A percentile compares a stretch with the other conserved stretches of the same genome.
Evolutionary conservation across 2,113 vertebrate species (phyloP).

Genomic region (Passer domesticus): DNA sequence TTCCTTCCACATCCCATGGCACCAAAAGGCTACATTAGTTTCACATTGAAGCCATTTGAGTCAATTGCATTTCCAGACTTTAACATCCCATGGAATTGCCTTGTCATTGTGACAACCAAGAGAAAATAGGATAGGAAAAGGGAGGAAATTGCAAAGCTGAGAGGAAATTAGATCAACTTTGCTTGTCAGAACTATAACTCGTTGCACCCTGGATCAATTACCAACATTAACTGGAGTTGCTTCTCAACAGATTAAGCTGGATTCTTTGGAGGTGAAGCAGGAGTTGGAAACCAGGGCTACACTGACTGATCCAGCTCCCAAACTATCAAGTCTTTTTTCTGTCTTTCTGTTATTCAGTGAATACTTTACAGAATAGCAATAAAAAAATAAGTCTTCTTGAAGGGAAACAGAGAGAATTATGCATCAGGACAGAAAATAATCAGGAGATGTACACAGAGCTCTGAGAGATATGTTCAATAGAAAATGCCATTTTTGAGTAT

Average conservation of each 20-base stretch:
- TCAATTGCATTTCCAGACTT: constrained; percentile 55
- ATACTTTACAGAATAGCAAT: background rate
- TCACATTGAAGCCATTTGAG: constrained; percentile 49
- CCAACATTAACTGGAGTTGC: constrained; percentile 7
- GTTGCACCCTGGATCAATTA: constrained; percentile 51
- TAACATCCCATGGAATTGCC: constrained; percentile 50
- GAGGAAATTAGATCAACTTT: constrained; percentile 66
- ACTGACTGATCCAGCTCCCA: background rate
- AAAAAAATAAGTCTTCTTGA: background rate
- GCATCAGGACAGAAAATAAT: background rate
- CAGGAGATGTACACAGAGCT: background rate
- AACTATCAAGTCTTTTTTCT: background rate
- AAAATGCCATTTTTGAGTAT: background rate
- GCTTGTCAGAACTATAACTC: constrained; percentile 44
- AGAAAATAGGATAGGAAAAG: constrained; percentile 45
- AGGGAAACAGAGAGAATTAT: background rate
- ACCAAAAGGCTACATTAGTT: background rate
- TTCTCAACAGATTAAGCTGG: background rate
- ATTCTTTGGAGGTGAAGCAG: constrained; percentile 9
- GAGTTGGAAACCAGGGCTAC: background rate
- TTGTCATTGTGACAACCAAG: constrained; percentile 48
- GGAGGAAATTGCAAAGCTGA: constrained; percentile 58
- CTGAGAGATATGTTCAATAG: background rate
- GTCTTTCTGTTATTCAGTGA: background rate
- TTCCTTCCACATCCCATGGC: background rate